These are phyloP conservation scores for Carterocephalus palaemon DNA, from an alignment of 2,888 invertebrate genomes.

Conservation along the genomic window DNA sequence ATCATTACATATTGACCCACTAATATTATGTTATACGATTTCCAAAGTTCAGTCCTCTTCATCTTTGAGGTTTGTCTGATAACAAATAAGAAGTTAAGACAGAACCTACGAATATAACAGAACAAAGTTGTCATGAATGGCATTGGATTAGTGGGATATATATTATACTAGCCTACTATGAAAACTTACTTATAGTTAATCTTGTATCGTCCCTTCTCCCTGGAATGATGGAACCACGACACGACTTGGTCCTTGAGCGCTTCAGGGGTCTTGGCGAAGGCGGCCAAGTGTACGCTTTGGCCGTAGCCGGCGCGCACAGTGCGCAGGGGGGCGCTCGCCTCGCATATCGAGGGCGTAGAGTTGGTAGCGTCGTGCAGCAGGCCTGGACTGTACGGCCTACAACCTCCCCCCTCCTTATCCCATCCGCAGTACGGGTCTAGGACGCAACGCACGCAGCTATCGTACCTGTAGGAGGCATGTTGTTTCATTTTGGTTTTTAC, in stretches of 20 bases:
- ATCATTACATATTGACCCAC: too few species aligned
- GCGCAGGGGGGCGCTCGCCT: constrained; percentile 76
- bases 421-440: constrained; percentile 85
- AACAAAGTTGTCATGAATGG: too few species aligned
- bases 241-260: constrained; percentile 68
- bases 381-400: constrained; percentile 78
- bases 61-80: too few species aligned
- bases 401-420: constrained; percentile 80
- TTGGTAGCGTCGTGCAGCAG: constrained; percentile 81
- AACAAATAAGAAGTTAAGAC: too few species aligned
- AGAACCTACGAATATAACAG: too few species aligned
- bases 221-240: constrained; percentile 75
- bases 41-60: too few species aligned
- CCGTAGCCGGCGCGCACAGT: constrained; percentile 80
- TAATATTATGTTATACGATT: too few species aligned
- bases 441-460: constrained; percentile 81
- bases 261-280: constrained; percentile 74
- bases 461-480: constrained; percentile 61
- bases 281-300: constrained; percentile 80
- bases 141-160: too few species aligned
- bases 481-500: not conserved
- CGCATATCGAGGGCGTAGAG: constrained; percentile 78
- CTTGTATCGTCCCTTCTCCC: constrained; percentile 75
- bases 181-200: constrained; percentile 79
- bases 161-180: too few species aligned